Conservation (phyloP, 2,888 invertebrate species). For the Calliphora vomitoria region DNA sequence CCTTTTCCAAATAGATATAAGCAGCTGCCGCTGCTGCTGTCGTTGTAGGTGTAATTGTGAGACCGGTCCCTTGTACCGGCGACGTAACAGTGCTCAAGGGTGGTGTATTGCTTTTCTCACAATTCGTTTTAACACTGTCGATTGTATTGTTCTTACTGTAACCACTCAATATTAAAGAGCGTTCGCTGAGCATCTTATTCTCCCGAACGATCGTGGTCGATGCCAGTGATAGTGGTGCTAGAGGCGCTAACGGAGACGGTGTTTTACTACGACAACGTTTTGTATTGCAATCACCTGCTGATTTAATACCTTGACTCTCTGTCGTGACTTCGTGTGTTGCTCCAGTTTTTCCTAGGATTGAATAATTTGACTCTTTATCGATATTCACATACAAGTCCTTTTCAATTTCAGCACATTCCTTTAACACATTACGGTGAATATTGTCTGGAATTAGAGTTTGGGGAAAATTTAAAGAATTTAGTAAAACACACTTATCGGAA, state of each 20-base stretch:
- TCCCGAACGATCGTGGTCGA: slow-evolving; percentile 76
- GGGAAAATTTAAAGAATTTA: background rate
- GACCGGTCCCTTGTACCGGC: slow-evolving; percentile 50
- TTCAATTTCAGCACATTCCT: slow-evolving; percentile 21
- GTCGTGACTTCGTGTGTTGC: background rate
- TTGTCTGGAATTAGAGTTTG: slow-evolving; percentile 54
- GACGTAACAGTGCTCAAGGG: slow-evolving; percentile 67
- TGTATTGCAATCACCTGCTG: background rate
- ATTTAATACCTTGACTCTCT: background rate
- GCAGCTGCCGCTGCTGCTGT: slow-evolving; percentile 80
- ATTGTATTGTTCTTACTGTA: slow-evolving; percentile 80
- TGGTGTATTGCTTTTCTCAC: slow-evolving; percentile 77
- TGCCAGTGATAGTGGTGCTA: slow-evolving; percentile 14
- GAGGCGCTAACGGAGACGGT: background rate
- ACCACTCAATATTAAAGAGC: slow-evolving; percentile 82
- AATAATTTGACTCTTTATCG: background rate
- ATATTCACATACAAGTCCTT: slow-evolving; percentile 20
- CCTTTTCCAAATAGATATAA: slow-evolving; percentile 82
- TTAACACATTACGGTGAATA: slow-evolving; percentile 44
- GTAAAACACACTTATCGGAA: background rate
- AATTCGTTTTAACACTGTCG: slow-evolving; percentile 81
- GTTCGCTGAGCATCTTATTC: slow-evolving; percentile 84
- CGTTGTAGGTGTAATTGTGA: slow-evolving; percentile 75
- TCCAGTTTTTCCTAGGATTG: background rate
- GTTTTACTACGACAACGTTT: background rate